Evolutionary conservation across 2,888 invertebrate genomes (phyloP).

Genomic region (Mycalesis mineus): DNA sequence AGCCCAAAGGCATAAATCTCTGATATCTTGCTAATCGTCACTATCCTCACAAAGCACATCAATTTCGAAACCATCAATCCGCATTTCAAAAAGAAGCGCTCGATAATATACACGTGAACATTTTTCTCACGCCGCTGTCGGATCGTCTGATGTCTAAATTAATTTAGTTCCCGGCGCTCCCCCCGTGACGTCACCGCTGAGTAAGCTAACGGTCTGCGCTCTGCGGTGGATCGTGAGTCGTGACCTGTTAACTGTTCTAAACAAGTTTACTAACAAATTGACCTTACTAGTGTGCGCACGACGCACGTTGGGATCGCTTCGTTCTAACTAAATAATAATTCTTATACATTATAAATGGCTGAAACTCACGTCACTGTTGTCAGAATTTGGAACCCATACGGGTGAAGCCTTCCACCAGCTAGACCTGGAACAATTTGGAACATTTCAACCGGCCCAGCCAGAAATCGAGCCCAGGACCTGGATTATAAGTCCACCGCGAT

Average conservation of each 20-base stretch:
- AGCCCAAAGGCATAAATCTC: neutral
- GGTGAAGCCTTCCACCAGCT: too few species aligned
- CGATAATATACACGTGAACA: neutral
- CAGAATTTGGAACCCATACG: too few species aligned
- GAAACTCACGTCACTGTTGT: too few species aligned
- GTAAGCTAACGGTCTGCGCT: conserved; percentile 10
- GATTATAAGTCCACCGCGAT: too few species aligned
- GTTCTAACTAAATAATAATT: neutral
- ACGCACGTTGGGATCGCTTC: neutral
- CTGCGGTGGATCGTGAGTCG: conserved; percentile 11
- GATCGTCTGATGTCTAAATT: conserved; percentile 5
- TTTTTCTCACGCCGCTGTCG: neutral
- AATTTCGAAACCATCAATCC: neutral
- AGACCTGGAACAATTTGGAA: too few species aligned
- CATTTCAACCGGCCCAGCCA: too few species aligned
- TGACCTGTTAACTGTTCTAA: conserved; percentile 14
- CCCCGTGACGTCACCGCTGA: conserved; percentile 14
- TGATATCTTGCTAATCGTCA: neutral
- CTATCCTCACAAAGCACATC: neutral
- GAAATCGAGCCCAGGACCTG: too few species aligned
- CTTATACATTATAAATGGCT: too few species aligned
- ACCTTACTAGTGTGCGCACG: neutral
- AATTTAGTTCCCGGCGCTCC: conserved; percentile 10
- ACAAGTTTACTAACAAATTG: conserved; percentile 9
- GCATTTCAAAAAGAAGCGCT: neutral